Evolutionary conservation across 2,888 invertebrate species (phyloP), one percentile per base, ranked within the genome.

Genomic region (Cephus sareptanus): DNA sequence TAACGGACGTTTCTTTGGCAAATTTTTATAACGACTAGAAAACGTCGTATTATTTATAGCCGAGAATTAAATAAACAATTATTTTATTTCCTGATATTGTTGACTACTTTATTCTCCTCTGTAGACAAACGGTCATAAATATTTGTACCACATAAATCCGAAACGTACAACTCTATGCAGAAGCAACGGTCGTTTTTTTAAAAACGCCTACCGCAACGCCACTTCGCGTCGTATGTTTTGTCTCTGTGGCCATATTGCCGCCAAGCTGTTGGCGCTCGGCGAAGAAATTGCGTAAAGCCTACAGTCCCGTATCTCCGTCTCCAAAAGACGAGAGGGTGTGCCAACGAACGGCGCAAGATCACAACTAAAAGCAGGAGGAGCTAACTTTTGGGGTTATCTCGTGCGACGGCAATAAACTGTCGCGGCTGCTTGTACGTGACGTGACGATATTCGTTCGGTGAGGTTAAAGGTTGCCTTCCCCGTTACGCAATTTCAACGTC

Each of bases 1-100:
- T 31, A 71, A 71, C 71, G 31, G 71, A 71, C 71, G n/a, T 70
- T 70, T 30, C 3, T 33, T 23, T 34, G 15, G 23, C 71, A 71
- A 33, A n/a, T 71, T 71, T 71, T 71, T 71, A 71, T 71, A 71
- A 71, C 71, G 31, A 33, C 71, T 13, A 31, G 23, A 71, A 31
- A 31, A 13, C 34, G 34, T 31, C 71, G 31, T 77, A 78, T 82
- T 82, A 83, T 81, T 84, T 82, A 85, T 83, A 82, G 80, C 74
- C 70, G 78, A 80, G 13, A 75, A 74, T 79, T 81, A 76, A 83
- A 77, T 79, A 80, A 79, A 77, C 69, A 70, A 79, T 76, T 77
- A 81, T 79, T 78, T 78, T 77, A 79, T 80, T 83, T 82, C 71
- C 56, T 56, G 9, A 23, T 56, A 56, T 56, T 23, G 56, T 56